Evolutionary conservation across 2,113 vertebrate species (phyloP).

Genomic region (Nerophis ophidion): DNA sequence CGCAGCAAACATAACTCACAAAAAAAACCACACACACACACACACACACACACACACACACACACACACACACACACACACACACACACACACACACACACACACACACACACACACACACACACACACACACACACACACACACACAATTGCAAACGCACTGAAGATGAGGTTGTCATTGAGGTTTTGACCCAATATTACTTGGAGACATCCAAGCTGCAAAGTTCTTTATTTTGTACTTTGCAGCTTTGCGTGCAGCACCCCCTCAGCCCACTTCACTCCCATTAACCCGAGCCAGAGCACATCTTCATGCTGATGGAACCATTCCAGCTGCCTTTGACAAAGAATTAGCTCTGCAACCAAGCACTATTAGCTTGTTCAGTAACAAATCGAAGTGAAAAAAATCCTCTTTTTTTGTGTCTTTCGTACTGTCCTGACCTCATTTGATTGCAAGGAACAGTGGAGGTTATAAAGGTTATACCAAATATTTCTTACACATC

Average conservation of each 20-base stretch:
- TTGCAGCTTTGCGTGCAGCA: conserved; percentile 37
- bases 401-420: conserved; percentile 45
- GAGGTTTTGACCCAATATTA: conserved; percentile 61
- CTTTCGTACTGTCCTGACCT: conserved; percentile 56
- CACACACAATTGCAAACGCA: conserved; percentile 16
- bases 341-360: conserved; percentile 63
- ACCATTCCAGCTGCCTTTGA: conserved; percentile 66
- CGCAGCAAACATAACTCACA: conserved; percentile 38
- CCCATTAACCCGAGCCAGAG: conserved; percentile 70
- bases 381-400: conserved; percentile 59
- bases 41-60: conserved; percentile 14
- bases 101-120: too few relatives aligned
- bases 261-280: conserved; percentile 56
- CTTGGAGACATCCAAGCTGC: conserved; percentile 60
- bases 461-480: conserved; percentile 37
- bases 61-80: conserved; percentile 12
- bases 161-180: conserved; percentile 56
- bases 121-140: conserved; percentile 26
- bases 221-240: conserved; percentile 61
- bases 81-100: conserved; percentile 2
- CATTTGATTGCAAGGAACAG: conserved; percentile 53
- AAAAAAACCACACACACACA: conserved; percentile 26
- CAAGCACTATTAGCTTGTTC: conserved; percentile 59
- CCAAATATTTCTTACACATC: conserved; percentile 47
- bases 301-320: conserved; percentile 68